Evolutionary conservation across 2,888 invertebrate species (phyloP).

Genomic region (Andrena flavipes): DNA sequence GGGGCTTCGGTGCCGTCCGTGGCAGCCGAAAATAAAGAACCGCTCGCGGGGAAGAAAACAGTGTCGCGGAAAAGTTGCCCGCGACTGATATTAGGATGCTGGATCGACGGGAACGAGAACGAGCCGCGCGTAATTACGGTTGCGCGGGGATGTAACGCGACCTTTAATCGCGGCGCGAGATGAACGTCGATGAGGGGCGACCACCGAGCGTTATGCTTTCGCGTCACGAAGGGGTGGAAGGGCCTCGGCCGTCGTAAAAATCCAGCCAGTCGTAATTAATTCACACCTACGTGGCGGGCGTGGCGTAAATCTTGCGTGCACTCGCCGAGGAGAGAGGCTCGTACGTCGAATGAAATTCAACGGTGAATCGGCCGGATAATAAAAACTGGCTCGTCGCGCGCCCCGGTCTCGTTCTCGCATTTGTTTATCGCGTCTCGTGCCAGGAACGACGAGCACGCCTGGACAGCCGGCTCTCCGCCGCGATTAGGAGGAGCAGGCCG

Average conservation of each 20-base stretch:
- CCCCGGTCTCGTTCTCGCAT: conserved; percentile 52
- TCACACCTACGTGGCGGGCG: conserved; percentile 44
- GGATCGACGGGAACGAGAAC: not conserved
- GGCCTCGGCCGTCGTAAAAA: conserved; percentile 10
- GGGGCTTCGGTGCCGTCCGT: conserved; percentile 11
- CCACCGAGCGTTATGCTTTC: conserved; percentile 30
- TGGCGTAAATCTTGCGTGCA: not conserved
- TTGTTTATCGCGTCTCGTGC: conserved; percentile 59
- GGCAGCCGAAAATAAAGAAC: not conserved
- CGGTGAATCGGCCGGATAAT: conserved; percentile 9
- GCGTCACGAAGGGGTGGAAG: conserved; percentile 30
- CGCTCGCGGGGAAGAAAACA: not conserved
- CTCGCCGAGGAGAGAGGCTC: too few relatives aligned
- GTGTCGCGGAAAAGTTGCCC: not conserved
- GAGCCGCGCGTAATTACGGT: not conserved
- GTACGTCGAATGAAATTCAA: too few relatives aligned
- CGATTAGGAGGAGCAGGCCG: conserved; percentile 65
- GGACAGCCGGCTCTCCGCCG: conserved; percentile 34
- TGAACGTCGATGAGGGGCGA: conserved; percentile 44
- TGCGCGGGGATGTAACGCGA: conserved; percentile 31
- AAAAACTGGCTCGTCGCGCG: conserved; percentile 1
- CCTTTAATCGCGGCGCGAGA: conserved; percentile 46
- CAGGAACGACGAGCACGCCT: conserved; percentile 32
- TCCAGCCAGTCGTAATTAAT: conserved; percentile 42
- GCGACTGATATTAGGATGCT: not conserved